Conservation (phyloP, 2,888 invertebrate genomes). For the Pristionchus arcanus region DNA sequence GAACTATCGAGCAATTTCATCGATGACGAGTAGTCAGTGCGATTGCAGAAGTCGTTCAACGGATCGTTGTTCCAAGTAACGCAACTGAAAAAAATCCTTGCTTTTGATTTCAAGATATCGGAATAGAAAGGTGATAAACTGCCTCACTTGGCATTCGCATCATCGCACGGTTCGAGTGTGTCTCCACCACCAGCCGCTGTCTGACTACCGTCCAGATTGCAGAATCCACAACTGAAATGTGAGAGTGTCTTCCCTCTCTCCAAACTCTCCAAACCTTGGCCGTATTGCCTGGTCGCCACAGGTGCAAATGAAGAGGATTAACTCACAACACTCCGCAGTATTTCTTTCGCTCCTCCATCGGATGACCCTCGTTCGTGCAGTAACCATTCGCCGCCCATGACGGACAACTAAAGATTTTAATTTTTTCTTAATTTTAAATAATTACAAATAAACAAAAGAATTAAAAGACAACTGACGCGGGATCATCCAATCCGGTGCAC, state of each 20-base stretch:
- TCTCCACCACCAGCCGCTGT: not conserved
- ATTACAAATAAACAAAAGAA: not conserved
- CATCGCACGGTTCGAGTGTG: not conserved
- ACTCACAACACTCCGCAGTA: slow-evolving; percentile 20
- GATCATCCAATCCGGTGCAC: not conserved
- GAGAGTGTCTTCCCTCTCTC: not conserved
- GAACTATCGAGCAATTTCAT: not conserved
- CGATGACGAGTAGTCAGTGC: not conserved
- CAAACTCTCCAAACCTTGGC: not conserved
- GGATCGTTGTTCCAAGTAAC: not conserved
- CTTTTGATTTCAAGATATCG: not conserved
- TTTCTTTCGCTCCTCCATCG: not conserved
- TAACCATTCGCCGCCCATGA: not conserved
- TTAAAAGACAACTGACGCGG: not conserved
- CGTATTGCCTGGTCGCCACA: too few species aligned
- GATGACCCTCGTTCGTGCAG: not conserved
- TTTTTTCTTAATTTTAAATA: too few species aligned
- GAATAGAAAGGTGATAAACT: not conserved
- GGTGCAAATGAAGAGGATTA: too few species aligned
- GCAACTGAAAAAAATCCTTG: not conserved
- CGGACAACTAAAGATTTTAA: not conserved
- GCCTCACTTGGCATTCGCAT: slow-evolving; percentile 4
- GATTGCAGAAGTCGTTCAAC: not conserved
- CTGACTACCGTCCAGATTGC: not conserved
- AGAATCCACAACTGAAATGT: not conserved